Conservation (phyloP, 64 coral and sea anemone genomes). For the Dendrophyllia cribrosa region DNA sequence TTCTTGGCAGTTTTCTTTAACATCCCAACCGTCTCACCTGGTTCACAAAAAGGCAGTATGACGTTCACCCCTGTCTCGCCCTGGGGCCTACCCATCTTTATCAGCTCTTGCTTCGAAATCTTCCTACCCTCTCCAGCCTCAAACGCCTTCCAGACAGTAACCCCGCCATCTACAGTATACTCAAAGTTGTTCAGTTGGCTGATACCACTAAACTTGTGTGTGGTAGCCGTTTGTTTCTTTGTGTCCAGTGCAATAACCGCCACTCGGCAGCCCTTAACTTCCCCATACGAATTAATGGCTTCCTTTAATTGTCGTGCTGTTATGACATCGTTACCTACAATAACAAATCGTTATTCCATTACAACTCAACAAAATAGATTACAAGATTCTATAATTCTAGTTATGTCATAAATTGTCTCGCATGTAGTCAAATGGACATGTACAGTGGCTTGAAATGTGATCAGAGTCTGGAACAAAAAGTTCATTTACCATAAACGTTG, state of each 20-base stretch:
- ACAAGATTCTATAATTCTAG: too few species aligned
- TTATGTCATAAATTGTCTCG: not conserved
- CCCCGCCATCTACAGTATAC: constrained; percentile 34
- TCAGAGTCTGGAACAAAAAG: too few species aligned
- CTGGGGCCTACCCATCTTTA: constrained; percentile 3
- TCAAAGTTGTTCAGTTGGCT: constrained; percentile 67
- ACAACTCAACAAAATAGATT: not conserved
- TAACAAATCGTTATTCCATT: not conserved
- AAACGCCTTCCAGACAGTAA: constrained; percentile 41
- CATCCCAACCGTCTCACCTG: constrained; percentile 5
- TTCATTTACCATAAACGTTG: too few species aligned
- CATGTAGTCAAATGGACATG: not conserved
- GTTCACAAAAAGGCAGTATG: constrained; percentile 15
- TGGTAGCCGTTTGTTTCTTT: constrained; percentile 37
- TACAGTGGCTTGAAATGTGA: too few species aligned
- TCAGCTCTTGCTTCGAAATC: constrained; percentile 7
- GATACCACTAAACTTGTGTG: constrained; percentile 49
- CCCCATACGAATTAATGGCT: constrained; percentile 55
- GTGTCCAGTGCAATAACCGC: constrained; percentile 38
- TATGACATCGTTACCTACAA: constrained; percentile 55
- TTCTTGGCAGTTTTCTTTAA: constrained; percentile 20
- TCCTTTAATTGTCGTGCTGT: constrained; percentile 51
- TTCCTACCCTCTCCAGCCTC: constrained; percentile 38
- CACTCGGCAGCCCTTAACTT: constrained; percentile 45
- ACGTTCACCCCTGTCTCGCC: constrained; percentile 8